Evolutionary conservation across 2,888 invertebrate species (phyloP), one percentile per base, ranked within the genome.

Genomic region (Nebria brevicollis): DNA sequence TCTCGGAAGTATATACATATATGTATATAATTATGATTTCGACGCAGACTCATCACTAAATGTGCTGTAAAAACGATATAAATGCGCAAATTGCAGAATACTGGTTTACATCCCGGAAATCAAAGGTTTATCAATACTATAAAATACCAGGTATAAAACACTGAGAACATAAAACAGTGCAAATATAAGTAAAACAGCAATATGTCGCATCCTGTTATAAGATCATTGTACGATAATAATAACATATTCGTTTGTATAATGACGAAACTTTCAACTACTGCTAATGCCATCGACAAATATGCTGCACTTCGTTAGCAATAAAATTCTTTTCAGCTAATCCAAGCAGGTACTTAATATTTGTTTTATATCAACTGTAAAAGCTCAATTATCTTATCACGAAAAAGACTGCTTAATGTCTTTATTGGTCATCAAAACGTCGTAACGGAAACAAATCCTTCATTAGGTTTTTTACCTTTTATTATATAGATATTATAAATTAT

Each of bases 171-270:
- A 54, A 54, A 54, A 54, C 13, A 13, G 54, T 54, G 54, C 54
- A 54, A 54, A 54, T 54, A 54, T 54, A 54, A 54, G 34, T 34
- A 34, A 54, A 54, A 54, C 54, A 13, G 54, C 54, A 54, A 13
- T 54, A 54, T 3, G 13, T 54, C 54, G 54, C 54, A 54, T 54
- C 54, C 54, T 54, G 54, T 13, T 11, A 2, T 11, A 54, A 54
- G 54, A 54, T 54, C 54, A 54, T 54, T 54, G 54, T 54, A 54
- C 54, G 54, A 54, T 54, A 54, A 54, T 54, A 54, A 54, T 54
- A 13, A 54, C 13, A 54, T 54, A 54, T 54, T 54, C 54, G 54
- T 54, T 54, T 8, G 54, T 54, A 54, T 54, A 54, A 54, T 54
- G 54, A 8, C 54, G 13, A 54, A 8, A 54, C 13, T 54, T 54